Percentiles rank a stretch among this genome's conserved stretches.
Conservation (phyloP, 2,888 invertebrate genomes). For the Rhabditoides inermis region DNA sequence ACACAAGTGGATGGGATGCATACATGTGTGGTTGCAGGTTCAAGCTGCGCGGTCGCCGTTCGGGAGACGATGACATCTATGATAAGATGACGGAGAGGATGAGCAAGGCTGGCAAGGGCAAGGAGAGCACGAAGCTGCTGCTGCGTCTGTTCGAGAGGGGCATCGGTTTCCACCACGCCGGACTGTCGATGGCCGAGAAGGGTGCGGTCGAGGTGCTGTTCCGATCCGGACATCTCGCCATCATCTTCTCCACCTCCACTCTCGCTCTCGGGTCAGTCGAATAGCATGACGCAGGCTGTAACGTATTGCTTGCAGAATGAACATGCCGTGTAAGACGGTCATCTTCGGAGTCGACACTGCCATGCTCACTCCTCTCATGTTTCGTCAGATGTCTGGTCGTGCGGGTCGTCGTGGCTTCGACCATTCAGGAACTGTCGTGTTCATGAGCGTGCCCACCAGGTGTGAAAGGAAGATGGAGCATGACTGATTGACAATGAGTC, state of each 20-base stretch:
- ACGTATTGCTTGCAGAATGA: conserved; percentile 35
- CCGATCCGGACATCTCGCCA: conserved; percentile 43
- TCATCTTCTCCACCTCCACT: conserved; percentile 48
- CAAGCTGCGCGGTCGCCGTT: conserved; percentile 34
- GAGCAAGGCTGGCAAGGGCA: conserved; percentile 18
- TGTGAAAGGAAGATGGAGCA: background rate
- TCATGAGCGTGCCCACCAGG: conserved; percentile 47
- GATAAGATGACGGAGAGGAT: conserved; percentile 38
- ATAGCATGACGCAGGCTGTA: background rate
- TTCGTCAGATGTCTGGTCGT: conserved; percentile 51
- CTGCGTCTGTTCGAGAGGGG: conserved; percentile 45
- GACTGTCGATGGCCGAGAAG: conserved; percentile 37
- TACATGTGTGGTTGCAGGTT: conserved; percentile 18
- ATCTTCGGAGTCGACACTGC: conserved; percentile 49
- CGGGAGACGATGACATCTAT: conserved; percentile 39
- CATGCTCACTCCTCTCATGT: conserved; percentile 44
- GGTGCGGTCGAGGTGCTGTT: conserved; percentile 49
- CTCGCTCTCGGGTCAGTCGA: conserved; percentile 40
- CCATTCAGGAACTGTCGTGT: conserved; percentile 48
- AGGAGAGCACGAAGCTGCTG: conserved; percentile 26
- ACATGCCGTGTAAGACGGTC: conserved; percentile 52
- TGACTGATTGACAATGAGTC: background rate
- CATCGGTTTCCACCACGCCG: conserved; percentile 50
- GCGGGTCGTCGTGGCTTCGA: conserved; percentile 51
- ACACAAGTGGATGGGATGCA: background rate